These are phyloP conservation scores for Anthopleura sola DNA, from an alignment of 64 coral and sea anemone species.

Conservation along the genomic window DNA sequence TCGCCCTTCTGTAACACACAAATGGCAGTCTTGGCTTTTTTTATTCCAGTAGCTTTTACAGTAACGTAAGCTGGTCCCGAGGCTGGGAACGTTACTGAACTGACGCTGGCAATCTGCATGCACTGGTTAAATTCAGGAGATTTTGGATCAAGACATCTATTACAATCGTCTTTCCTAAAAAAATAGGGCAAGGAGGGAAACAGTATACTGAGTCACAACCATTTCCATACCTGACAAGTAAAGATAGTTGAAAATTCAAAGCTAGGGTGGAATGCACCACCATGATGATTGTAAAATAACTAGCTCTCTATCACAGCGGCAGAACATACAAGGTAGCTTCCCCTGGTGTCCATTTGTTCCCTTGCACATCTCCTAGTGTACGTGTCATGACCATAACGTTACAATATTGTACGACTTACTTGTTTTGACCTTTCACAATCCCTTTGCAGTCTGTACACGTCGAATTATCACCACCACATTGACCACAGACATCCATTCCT, in stretches of 20 bases:
- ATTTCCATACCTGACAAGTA: no score
- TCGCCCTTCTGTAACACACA: neutral
- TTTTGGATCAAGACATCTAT: neutral
- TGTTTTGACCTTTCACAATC: constrained; percentile 23
- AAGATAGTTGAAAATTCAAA: no score
- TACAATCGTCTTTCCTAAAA: neutral
- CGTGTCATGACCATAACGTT: no score
- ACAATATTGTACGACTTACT: neutral
- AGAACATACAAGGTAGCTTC: no score
- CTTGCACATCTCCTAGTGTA: no score
- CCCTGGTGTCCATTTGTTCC: no score
- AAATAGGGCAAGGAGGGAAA: neutral
- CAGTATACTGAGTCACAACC: neutral
- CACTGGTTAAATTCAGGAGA: constrained; percentile 4
- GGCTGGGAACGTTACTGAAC: neutral
- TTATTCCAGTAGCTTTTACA: neutral
- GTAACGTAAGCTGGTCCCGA: neutral
- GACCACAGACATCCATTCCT: constrained; percentile 56
- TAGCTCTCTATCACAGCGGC: no score
- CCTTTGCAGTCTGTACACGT: constrained; percentile 38
- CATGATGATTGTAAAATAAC: no score
- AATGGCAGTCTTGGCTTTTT: neutral
- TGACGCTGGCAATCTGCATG: neutral
- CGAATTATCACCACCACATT: constrained; percentile 31
- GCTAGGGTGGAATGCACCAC: no score